These are phyloP conservation scores for Oreohelix idahoensis DNA, from an alignment of 1,140 invertebrate species.

Conservation along the genomic window DNA sequence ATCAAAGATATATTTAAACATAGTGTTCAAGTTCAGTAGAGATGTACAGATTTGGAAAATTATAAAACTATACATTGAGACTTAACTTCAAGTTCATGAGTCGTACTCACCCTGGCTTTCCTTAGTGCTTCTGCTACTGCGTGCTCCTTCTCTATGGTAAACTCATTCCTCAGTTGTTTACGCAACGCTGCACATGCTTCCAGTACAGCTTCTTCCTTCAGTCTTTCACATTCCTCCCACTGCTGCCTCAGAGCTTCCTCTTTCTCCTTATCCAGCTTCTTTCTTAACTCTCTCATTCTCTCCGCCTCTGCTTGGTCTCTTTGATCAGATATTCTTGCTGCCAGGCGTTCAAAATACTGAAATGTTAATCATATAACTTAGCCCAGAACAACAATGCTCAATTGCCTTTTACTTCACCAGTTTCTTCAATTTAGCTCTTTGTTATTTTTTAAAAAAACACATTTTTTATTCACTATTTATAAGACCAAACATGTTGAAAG, in stretches of 20 bases:
- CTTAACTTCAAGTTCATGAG: not conserved
- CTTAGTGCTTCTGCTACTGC: constrained; percentile 61
- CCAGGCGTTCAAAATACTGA: constrained; percentile 67
- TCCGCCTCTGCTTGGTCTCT: constrained; percentile 68
- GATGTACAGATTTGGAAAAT: too few species aligned
- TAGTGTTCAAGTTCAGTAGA: too few species aligned
- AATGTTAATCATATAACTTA: not conserved
- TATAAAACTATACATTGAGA: too few species aligned
- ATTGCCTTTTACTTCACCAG: too few species aligned
- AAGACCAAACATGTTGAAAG: too few species aligned
- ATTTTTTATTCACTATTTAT: too few species aligned
- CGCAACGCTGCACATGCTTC: constrained; percentile 57
- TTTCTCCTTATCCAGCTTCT: constrained; percentile 65
- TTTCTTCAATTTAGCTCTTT: too few species aligned
- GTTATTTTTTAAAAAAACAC: too few species aligned
- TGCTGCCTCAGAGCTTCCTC: constrained; percentile 64
- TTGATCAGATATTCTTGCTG: constrained; percentile 61
- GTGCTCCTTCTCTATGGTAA: constrained; percentile 58
- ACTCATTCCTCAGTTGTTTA: constrained; percentile 57
- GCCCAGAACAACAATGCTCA: not conserved
- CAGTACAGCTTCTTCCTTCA: constrained; percentile 59
- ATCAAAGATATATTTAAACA: too few species aligned
- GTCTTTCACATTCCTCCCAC: constrained; percentile 60
- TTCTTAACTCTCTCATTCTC: constrained; percentile 62
- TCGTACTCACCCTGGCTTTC: constrained; percentile 57